A percentile compares a stretch with the other conserved stretches of the same genome.
Conservation (phyloP, 2,888 invertebrate genomes). For the Thera britannica region DNA sequence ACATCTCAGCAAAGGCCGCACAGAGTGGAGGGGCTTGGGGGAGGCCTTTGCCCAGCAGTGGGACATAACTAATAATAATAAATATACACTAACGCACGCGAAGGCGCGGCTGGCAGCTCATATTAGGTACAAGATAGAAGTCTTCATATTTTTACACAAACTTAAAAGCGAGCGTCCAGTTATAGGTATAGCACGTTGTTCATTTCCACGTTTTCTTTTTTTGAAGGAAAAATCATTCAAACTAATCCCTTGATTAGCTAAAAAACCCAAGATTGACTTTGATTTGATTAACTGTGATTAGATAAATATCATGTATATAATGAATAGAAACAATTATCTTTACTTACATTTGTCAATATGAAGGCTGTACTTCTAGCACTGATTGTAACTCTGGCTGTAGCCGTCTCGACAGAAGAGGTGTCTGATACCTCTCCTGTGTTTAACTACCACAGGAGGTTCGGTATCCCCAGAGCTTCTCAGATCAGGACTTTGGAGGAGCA, state of each 20-base stretch:
- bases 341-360: slow-evolving; percentile 38
- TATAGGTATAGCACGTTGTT: too few species aligned
- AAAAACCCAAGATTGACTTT: slow-evolving; percentile 1
- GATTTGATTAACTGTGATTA: slow-evolving; percentile 32
- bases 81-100: too few species aligned
- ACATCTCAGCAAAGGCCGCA: too few species aligned
- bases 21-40: too few species aligned
- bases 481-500: slow-evolving; percentile 53
- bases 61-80: too few species aligned
- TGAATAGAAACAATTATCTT: slow-evolving; percentile 7
- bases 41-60: too few species aligned
- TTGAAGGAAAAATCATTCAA: neutral
- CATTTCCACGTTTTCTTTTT: too few species aligned
- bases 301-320: slow-evolving; percentile 26
- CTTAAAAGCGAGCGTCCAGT: too few species aligned
- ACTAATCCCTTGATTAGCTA: neutral
- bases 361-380: slow-evolving; percentile 44
- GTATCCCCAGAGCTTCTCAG: slow-evolving; percentile 56
- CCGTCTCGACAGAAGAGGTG: slow-evolving; percentile 44
- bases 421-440: slow-evolving; percentile 44
- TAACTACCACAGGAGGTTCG: slow-evolving; percentile 57
- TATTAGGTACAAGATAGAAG: too few species aligned
- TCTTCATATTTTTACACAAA: too few species aligned
- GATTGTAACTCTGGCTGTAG: slow-evolving; percentile 48
- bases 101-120: too few species aligned